phyloP scores from a whole-genome alignment of 2,888 invertebrate species.

The Uropetala carovei region DNA sequence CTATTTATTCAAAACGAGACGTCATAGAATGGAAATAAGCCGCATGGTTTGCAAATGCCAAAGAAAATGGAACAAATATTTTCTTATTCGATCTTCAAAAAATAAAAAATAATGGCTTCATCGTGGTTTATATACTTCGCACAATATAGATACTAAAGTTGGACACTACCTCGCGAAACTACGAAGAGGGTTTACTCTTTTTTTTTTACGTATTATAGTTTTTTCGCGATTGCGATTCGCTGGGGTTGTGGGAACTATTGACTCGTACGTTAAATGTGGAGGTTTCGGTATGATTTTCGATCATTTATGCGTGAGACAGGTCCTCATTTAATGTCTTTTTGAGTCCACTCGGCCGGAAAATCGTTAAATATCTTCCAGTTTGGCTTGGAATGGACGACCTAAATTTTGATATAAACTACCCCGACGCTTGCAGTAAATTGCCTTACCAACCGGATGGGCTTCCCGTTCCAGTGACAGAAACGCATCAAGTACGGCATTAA shows the following conservation, averaged over 20 bases:
- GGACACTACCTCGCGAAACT: background rate
- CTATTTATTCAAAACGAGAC: too few relatives aligned
- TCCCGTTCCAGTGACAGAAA: background rate
- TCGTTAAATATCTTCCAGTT: background rate
- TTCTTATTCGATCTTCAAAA: too few relatives aligned
- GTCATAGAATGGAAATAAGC: too few relatives aligned
- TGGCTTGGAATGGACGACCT: conserved; percentile 9
- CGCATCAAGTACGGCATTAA: background rate
- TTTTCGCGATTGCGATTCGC: background rate
- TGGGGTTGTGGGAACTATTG: background rate
- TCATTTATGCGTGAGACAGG: background rate
- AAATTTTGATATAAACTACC: conserved; percentile 28
- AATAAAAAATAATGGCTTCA: too few relatives aligned
- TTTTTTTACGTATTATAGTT: background rate
- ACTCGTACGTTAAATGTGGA: background rate
- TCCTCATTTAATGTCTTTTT: background rate
- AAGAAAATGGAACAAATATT: too few relatives aligned
- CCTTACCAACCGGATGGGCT: background rate
- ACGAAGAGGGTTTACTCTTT: background rate
- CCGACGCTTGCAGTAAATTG: background rate
- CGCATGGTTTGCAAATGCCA: too few relatives aligned
- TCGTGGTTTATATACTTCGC: too few relatives aligned
- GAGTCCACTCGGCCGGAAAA: background rate
- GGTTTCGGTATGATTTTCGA: background rate
- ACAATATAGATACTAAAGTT: too few relatives aligned